phyloP scores from a whole-genome alignment of 2,113 vertebrate species.

The Ceuthmochares aereus region DNA sequence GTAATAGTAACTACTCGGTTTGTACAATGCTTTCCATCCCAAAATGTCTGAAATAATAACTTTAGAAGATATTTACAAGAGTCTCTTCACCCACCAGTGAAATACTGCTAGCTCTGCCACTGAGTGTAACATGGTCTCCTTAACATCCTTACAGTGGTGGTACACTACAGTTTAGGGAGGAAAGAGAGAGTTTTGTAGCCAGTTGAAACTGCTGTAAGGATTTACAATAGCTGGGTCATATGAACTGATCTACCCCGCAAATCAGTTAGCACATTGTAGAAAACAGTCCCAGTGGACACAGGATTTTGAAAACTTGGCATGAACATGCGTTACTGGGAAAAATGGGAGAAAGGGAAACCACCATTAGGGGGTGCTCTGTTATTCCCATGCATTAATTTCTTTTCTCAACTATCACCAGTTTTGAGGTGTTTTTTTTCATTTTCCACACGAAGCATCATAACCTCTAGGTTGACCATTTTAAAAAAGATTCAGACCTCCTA shows the following conservation, averaged over 20 bases:
- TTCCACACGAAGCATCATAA: neutral
- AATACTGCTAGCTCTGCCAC: neutral
- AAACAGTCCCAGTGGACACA: neutral
- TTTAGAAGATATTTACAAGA: slow-evolving; percentile 10
- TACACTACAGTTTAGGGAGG: neutral
- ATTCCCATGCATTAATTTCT: neutral
- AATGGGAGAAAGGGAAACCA: neutral
- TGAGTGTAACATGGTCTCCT: neutral
- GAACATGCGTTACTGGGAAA: neutral
- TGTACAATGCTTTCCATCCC: neutral
- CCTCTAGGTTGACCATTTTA: neutral
- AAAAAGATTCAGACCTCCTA: neutral
- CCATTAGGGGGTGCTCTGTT: neutral
- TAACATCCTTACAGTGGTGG: neutral
- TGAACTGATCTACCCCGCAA: neutral
- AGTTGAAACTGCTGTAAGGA: neutral
- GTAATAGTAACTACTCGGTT: neutral
- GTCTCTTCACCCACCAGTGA: neutral
- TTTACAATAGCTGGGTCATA: neutral
- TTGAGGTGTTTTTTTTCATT: neutral
- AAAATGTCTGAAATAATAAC: slow-evolving; percentile 21
- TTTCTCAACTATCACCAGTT: neutral
- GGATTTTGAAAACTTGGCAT: neutral
- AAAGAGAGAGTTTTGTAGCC: neutral
- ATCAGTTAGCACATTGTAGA: neutral